Conservation (phyloP, 1,140 invertebrate genomes). For the Zaprionus vittiger region DNA sequence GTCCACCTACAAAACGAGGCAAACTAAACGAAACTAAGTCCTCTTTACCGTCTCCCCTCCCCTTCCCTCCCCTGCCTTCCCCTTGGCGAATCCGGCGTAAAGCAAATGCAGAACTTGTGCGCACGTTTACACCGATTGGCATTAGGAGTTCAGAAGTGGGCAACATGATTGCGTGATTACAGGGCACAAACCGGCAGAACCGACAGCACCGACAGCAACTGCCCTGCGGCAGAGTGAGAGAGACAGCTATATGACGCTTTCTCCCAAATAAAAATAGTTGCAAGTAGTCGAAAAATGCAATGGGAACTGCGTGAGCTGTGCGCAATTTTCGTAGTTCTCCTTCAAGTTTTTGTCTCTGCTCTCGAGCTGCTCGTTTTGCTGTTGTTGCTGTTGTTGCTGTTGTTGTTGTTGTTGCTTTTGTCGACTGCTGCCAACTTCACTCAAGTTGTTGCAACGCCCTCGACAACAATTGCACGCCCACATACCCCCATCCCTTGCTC, state of each 20-base stretch:
- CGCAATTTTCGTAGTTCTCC: conserved; percentile 45
- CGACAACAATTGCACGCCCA: conserved; percentile 57
- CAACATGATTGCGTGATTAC: conserved; percentile 82
- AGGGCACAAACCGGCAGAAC: conserved; percentile 68
- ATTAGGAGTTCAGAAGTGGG: conserved; percentile 82
- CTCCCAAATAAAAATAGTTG: conserved; percentile 1
- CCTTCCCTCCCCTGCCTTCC: neutral
- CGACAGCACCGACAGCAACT: neutral
- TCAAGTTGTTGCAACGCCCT: conserved; percentile 76
- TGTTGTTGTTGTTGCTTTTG: conserved; percentile 36
- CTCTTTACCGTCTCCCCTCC: conserved; percentile 2
- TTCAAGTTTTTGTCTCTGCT: conserved; percentile 61
- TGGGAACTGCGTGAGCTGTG: conserved; percentile 49
- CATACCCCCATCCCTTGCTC: neutral
- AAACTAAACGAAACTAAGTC: conserved; percentile 20
- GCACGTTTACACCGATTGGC: conserved; percentile 82
- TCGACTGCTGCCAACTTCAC: conserved; percentile 68
- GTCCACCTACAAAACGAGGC: conserved; percentile 68
- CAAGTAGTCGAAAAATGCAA: conserved; percentile 51
- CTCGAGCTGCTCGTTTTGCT: conserved; percentile 36
- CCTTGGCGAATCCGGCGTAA: neutral
- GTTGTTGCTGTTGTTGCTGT: conserved; percentile 1
- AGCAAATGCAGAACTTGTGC: conserved; percentile 61
- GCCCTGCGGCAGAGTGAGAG: neutral
- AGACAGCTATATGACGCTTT: too few relatives aligned